Percentiles rank a stretch among this genome's conserved stretches.
Evolutionary conservation across 1,140 invertebrate genomes (phyloP).

Genomic region (Rhopalosiphum maidis): DNA sequence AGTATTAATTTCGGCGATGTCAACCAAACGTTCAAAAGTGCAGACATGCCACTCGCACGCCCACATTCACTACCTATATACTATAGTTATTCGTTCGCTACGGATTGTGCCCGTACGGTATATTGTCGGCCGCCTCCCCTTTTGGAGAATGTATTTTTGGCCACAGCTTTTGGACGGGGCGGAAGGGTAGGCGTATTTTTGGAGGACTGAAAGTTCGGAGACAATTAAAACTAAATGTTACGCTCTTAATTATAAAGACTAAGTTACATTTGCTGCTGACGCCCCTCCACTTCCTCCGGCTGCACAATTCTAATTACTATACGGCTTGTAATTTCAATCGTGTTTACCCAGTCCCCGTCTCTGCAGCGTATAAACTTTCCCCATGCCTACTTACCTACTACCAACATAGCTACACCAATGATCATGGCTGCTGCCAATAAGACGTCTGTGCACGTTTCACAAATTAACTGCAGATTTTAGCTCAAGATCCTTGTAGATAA

Average conservation of each 20-base stretch:
- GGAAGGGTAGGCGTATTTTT: background rate
- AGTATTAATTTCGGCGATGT: slow-evolving; percentile 27
- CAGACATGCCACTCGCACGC: slow-evolving; percentile 28
- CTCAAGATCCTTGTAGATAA: background rate
- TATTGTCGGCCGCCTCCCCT: background rate
- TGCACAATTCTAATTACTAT: slow-evolving; percentile 50
- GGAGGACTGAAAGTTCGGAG: slow-evolving; percentile 42
- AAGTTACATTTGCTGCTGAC: background rate
- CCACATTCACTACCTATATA: background rate
- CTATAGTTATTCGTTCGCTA: background rate
- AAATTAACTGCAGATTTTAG: slow-evolving; percentile 40
- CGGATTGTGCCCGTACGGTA: background rate
- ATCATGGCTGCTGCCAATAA: background rate
- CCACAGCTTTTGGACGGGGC: background rate
- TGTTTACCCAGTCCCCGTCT: background rate
- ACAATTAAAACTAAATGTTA: slow-evolving; percentile 56
- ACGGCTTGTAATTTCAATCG: slow-evolving; percentile 55
- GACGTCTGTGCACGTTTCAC: slow-evolving; percentile 10
- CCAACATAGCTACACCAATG: background rate
- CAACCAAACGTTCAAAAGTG: slow-evolving; percentile 30
- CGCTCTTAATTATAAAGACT: slow-evolving; percentile 55
- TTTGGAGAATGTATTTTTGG: background rate
- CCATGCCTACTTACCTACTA: background rate
- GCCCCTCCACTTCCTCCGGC: background rate
- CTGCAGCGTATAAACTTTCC: background rate